Percentiles rank a stretch among this genome's conserved stretches.
Evolutionary conservation across 2,888 invertebrate species (phyloP).

Genomic region (Peribatodes rhomboidaria): DNA sequence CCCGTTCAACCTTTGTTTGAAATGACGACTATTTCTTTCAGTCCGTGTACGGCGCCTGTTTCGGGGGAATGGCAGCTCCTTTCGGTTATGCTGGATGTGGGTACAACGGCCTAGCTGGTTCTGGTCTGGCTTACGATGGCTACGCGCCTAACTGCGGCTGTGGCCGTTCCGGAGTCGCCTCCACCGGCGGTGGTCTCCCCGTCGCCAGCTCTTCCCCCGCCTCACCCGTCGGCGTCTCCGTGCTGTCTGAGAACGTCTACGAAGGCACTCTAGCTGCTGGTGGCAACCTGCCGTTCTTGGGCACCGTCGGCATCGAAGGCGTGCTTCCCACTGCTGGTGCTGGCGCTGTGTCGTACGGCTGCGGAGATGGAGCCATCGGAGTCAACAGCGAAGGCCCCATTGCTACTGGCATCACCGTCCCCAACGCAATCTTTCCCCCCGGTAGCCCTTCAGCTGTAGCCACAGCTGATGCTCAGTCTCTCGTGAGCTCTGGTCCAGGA

Average conservation of each 20-base stretch:
- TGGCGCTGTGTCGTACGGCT: slow-evolving; percentile 52
- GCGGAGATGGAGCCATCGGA: slow-evolving; percentile 49
- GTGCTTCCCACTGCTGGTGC: slow-evolving; percentile 52
- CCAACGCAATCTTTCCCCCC: slow-evolving; percentile 37
- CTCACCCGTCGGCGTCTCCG: slow-evolving; percentile 53
- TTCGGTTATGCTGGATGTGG: slow-evolving; percentile 12
- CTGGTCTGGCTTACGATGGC: slow-evolving; percentile 2
- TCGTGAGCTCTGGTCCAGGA: slow-evolving; percentile 9
- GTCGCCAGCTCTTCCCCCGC: slow-evolving; percentile 51
- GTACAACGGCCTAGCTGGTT: slow-evolving; percentile 10
- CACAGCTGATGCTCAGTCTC: slow-evolving; percentile 2
- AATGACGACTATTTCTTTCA: background rate
- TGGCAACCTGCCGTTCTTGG: slow-evolving; percentile 59
- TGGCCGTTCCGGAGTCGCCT: slow-evolving; percentile 42
- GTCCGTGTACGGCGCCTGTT: slow-evolving; percentile 5
- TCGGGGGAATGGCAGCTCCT: slow-evolving; percentile 7
- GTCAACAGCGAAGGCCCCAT: slow-evolving; percentile 44
- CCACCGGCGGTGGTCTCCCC: slow-evolving; percentile 53
- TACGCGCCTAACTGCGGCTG: slow-evolving; percentile 35
- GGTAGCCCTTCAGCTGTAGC: slow-evolving; percentile 6
- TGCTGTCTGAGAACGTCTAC: slow-evolving; percentile 57
- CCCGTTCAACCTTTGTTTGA: too few relatives aligned
- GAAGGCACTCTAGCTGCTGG: slow-evolving; percentile 49
- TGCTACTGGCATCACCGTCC: slow-evolving; percentile 38
- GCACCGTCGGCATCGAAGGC: slow-evolving; percentile 56